A percentile compares a stretch with the other conserved stretches of the same genome.
Evolutionary conservation across 2,113 vertebrate species (phyloP).

Genomic region (Fregata magnificens): DNA sequence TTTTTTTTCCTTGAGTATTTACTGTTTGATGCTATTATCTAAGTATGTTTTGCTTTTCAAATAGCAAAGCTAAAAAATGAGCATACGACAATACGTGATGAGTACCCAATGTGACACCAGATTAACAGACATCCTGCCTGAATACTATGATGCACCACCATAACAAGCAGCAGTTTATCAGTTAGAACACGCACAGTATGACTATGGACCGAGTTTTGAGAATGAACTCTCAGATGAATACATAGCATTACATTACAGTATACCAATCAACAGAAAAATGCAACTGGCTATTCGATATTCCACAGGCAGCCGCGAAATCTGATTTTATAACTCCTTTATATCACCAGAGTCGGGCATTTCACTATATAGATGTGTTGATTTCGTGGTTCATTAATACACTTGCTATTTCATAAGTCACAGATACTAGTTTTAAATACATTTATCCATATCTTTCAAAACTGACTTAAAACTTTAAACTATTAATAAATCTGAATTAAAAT

Average conservation of each 20-base stretch:
- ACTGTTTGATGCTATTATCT: not conserved
- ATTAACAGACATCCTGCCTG: not conserved
- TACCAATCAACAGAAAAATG: not conserved
- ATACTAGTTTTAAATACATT: not conserved
- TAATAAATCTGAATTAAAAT: not conserved
- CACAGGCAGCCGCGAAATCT: not conserved
- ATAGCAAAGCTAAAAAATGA: not conserved
- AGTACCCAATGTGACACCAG: not conserved
- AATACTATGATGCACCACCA: not conserved
- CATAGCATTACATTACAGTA: not conserved
- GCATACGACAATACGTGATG: not conserved
- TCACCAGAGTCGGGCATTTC: not conserved
- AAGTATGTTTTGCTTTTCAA: not conserved
- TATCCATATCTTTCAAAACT: not conserved
- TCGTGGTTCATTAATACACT: not conserved
- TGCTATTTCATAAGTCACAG: not conserved
- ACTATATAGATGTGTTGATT: not conserved
- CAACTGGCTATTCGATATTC: not conserved
- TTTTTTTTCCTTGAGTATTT: not conserved
- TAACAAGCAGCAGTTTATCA: not conserved
- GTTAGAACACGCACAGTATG: not conserved
- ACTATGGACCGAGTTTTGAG: not conserved
- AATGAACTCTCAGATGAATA: not conserved
- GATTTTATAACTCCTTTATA: not conserved
- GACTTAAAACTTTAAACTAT: not conserved